Conservation (phyloP, 2,113 vertebrate genomes). For the Eolophus roseicapilla region DNA sequence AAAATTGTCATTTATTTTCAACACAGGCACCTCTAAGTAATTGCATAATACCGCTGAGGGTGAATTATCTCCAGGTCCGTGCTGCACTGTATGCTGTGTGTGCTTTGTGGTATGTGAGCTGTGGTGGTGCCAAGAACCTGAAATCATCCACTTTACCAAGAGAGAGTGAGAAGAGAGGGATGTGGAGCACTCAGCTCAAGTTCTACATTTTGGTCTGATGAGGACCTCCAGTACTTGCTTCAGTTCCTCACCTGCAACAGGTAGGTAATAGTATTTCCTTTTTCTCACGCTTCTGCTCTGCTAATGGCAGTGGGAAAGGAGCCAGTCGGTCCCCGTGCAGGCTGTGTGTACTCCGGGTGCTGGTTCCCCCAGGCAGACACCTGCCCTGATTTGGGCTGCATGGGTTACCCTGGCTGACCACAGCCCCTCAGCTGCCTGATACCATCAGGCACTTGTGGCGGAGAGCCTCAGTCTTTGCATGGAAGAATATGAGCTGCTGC, state of each 20-base stretch:
- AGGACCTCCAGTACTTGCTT: background rate
- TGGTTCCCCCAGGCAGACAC: background rate
- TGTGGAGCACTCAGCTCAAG: background rate
- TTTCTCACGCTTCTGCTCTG: background rate
- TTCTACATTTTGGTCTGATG: background rate
- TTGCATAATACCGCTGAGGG: background rate
- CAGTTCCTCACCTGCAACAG: background rate
- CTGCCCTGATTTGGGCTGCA: background rate
- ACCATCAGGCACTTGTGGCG: fast-evolving
- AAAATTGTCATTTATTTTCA: conserved; percentile 39
- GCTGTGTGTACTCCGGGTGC: fast-evolving
- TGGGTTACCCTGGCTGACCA: background rate
- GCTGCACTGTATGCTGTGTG: background rate
- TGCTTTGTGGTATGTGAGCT: background rate
- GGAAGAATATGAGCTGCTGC: background rate
- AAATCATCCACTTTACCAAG: background rate
- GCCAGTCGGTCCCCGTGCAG: background rate
- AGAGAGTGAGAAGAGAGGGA: background rate
- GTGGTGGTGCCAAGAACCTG: background rate
- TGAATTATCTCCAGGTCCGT: background rate
- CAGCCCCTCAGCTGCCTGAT: background rate
- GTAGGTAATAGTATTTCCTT: background rate
- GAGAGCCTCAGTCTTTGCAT: background rate
- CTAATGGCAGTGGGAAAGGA: background rate
- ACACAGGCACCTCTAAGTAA: conserved; percentile 7